A percentile compares a stretch with the other conserved stretches of the same genome.
These are phyloP conservation scores for Ceratina australensis DNA, from an alignment of 1,140 invertebrate species.

Conservation along the genomic window DNA sequence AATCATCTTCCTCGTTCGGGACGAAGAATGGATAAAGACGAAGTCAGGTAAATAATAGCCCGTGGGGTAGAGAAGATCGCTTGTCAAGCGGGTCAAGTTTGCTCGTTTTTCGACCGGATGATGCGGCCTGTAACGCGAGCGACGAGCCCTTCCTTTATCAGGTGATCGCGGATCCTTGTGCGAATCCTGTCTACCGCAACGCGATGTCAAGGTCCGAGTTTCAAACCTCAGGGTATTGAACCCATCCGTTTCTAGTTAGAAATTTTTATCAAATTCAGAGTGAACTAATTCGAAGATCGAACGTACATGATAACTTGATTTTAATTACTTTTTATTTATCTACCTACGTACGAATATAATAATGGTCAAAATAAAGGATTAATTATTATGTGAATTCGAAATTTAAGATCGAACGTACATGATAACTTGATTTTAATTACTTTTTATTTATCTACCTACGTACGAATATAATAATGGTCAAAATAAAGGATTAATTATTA, in stretches of 20 bases:
- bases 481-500: no score
- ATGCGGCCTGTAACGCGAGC: slow-evolving; percentile 27
- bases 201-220: background rate
- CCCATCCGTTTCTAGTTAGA: background rate
- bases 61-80: slow-evolving; percentile 55
- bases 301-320: no score
- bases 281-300: no score
- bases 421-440: no score
- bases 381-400: no score
- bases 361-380: no score
- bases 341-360: no score
- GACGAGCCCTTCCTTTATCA: slow-evolving; percentile 25
- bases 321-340: no score
- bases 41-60: slow-evolving; percentile 61
- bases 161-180: slow-evolving; percentile 12
- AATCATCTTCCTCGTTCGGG: slow-evolving; percentile 54
- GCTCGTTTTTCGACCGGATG: slow-evolving; percentile 46
- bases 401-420: no score
- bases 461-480: no score
- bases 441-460: no score
- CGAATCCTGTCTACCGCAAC: background rate
- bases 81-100: slow-evolving; percentile 20
- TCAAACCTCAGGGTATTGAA: background rate
- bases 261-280: slow-evolving; percentile 1
- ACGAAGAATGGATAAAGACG: slow-evolving; percentile 41